Base-by-base conservation (phyloP, 64 coral and sea anemone species). In the Hydrozoanthus tunicans region DNA sequence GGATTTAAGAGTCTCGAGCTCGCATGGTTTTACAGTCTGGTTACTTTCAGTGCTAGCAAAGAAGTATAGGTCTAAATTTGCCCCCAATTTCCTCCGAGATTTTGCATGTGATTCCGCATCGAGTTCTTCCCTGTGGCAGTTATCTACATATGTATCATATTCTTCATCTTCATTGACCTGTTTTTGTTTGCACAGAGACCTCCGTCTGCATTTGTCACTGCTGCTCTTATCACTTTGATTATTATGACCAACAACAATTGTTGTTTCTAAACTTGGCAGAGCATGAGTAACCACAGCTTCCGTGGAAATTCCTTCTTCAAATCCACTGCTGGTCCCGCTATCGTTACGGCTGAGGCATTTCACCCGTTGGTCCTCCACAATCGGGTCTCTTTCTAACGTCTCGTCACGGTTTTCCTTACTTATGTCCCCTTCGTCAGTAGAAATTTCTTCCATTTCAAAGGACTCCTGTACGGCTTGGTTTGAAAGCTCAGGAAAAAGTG, bases 391-490 rank as follows among this genome's bases (percentile, higher is more conserved):
- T 5, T 85, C 75, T 58, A 62, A 24, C 11, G 32, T 61, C 64
- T 60, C 67, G 53, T 89, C 82, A 5, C 51, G 65, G 57, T 65
- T 80, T 7, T 93, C 93, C 71, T 92, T 93, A 65, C 90, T 84
- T 55, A 91, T 79, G 12, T 96, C 86, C 12, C 90, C 94, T 61
- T 91, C 91, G 53, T 85, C 84, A 54, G 91, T 96, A 51, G 88
- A 80, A 57, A 96, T 81, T 69, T 96, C 94, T 73, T 96, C 94
- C 53, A 96, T 59, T 73, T 96, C 94, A 80, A 96, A 96, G 7
- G 94, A 96, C 58, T 96, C 91, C 61, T 93, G 91, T 1, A 81
- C 68, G 11, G 27, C 74, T 43, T 80, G 43, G 53, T 57, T 57
- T 8, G 74, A 70, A 5, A 75, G 23, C n/a, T 75, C 24, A 80